These are phyloP conservation scores for Mionectes olivaceus DNA, from an alignment of 2,797 vertebrate species.

Conservation along the genomic window DNA sequence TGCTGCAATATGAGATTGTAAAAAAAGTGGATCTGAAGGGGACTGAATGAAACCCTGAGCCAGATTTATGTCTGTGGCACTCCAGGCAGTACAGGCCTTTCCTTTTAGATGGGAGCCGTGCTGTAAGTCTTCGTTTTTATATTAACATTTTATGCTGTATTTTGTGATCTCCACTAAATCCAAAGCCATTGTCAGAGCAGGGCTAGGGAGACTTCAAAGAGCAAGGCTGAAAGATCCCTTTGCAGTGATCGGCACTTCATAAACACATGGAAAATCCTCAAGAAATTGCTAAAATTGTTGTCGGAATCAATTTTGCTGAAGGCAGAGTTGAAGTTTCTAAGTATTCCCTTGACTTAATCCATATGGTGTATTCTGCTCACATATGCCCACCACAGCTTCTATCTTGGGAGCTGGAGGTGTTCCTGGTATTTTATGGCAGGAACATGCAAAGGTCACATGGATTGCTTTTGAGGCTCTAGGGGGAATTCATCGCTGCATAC, in stretches of 20 bases:
- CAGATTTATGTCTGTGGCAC: neutral
- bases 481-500: constrained; percentile 33
- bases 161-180: constrained; percentile 34
- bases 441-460: constrained; percentile 61
- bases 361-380: constrained; percentile 56
- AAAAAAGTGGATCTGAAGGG: neutral
- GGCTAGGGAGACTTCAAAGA: constrained; percentile 39
- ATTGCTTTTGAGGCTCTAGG: constrained; percentile 44
- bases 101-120: neutral
- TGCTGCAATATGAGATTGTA: constrained; percentile 28
- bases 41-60: constrained; percentile 16
- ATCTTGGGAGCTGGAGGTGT: constrained; percentile 67
- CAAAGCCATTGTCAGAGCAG: neutral
- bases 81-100: neutral
- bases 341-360: constrained; percentile 52
- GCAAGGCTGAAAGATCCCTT: constrained; percentile 9
- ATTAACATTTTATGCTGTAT: constrained; percentile 26
- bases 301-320: constrained; percentile 31
- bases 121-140: neutral
- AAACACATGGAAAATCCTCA: neutral
- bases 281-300: constrained; percentile 37
- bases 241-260: neutral
- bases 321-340: constrained; percentile 16
- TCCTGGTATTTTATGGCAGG: constrained; percentile 64
- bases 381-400: constrained; percentile 66